phyloP scores from a whole-genome alignment of 2,113 vertebrate species.

The Myanophis thanlyinensis region DNA sequence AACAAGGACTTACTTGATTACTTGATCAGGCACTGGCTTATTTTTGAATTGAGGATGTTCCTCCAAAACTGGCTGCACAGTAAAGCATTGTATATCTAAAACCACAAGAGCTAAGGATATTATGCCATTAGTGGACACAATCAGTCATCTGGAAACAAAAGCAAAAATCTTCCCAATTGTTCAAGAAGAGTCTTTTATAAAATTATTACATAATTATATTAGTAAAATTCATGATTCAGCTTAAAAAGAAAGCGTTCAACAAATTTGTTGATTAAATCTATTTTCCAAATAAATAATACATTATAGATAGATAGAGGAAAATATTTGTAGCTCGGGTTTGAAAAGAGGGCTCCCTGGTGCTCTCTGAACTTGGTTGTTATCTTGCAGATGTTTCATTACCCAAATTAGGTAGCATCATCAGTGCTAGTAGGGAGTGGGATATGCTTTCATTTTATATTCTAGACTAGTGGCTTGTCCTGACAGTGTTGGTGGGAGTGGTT shows the following conservation, averaged over 20 bases:
- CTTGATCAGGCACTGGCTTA: conserved; percentile 96
- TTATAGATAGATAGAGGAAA: neutral
- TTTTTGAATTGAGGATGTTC: conserved; percentile 91
- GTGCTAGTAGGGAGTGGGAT: neutral
- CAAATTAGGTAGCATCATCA: neutral
- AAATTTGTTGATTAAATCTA: neutral
- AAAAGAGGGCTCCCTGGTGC: neutral
- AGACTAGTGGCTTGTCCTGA: neutral
- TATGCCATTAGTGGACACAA: neutral
- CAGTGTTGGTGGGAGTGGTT: neutral
- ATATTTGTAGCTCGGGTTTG: neutral
- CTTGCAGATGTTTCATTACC: neutral
- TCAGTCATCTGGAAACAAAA: neutral
- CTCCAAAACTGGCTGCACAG: conserved; percentile 92
- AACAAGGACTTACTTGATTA: conserved; percentile 87
- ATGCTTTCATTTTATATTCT: neutral
- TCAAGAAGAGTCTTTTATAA: neutral
- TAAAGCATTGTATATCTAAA: conserved; percentile 97
- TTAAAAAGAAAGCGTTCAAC: neutral
- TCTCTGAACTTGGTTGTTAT: neutral
- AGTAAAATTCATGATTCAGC: conserved; percentile 22
- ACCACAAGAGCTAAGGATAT: conserved; percentile 70
- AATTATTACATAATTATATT: neutral
- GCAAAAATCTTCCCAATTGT: neutral
- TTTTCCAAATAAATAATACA: neutral